Evolutionary conservation across 1,140 invertebrate species (phyloP).

Genomic region (Limonius californicus): DNA sequence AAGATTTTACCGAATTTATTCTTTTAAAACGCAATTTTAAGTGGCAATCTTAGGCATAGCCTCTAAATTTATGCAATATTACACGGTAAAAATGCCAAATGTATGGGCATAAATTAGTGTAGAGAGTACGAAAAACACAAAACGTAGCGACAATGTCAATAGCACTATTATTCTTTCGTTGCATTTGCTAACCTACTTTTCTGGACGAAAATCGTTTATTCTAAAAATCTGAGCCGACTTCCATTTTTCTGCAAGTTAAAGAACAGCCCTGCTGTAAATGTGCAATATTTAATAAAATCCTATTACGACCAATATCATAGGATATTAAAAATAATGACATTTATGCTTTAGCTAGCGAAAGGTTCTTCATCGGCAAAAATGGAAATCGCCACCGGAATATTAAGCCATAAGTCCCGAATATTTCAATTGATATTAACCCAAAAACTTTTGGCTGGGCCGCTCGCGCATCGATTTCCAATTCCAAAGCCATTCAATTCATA

Average conservation of each 20-base stretch:
- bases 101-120: too few relatives aligned
- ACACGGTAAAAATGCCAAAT: too few relatives aligned
- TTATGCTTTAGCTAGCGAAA: conserved; percentile 2
- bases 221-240: too few relatives aligned
- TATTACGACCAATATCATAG: neutral
- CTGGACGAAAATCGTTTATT: neutral
- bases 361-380: conserved; percentile 19
- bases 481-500: conserved; percentile 14
- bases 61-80: too few relatives aligned
- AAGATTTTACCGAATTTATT: neutral
- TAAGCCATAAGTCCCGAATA: conserved; percentile 28
- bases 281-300: neutral
- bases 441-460: conserved; percentile 14
- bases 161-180: neutral
- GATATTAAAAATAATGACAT: neutral
- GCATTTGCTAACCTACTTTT: neutral
- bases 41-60: too few relatives aligned
- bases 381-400: conserved; percentile 25
- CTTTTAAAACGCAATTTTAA: too few relatives aligned
- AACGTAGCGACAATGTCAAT: neutral
- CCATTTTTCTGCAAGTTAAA: too few relatives aligned
- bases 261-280: neutral
- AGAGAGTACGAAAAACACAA: neutral
- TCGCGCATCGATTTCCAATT: conserved; percentile 3
- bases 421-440: conserved; percentile 30